phyloP scores from a whole-genome alignment of 2,797 vertebrate species.

The Argentina silus region DNA sequence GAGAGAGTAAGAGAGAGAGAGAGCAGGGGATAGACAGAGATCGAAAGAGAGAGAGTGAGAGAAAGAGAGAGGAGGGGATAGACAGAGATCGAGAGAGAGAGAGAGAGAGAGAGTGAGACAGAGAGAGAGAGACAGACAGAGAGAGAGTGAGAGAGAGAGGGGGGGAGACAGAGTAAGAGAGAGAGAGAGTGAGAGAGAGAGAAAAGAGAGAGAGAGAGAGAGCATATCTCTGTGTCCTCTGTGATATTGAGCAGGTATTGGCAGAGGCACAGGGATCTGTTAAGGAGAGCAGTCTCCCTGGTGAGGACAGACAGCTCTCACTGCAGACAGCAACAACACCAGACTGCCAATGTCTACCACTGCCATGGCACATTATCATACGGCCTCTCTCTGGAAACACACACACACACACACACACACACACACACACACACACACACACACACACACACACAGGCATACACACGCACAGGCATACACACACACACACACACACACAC shows the following conservation, averaged over 20 bases:
- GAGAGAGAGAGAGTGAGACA: too few species aligned
- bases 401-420: conserved; percentile 15
- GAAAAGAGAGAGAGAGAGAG: not conserved
- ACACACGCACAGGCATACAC: not conserved
- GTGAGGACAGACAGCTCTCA: too few species aligned
- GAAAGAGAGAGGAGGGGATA: too few species aligned
- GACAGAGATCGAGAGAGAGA: too few species aligned
- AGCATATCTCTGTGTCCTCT: too few species aligned
- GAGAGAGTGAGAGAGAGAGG: not conserved
- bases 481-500: not conserved
- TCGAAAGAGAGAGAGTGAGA: not conserved
- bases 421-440: conserved; percentile 1
- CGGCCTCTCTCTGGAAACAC: not conserved
- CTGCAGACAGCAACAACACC: conserved; percentile 11
- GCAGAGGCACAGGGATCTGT: too few species aligned
- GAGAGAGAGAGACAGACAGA: too few species aligned
- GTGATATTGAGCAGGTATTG: too few species aligned
- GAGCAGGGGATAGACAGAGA: not conserved
- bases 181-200: not conserved
- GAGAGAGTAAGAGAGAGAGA: too few species aligned
- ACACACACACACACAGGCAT: not conserved
- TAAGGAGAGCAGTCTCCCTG: not conserved
- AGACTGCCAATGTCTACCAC: too few species aligned
- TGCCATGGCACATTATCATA: not conserved
- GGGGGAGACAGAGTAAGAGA: not conserved